Percentiles rank a stretch among this genome's conserved stretches.
Conservation (phyloP, 2,797 vertebrate genomes). For the Setipinna tenuifilis region DNA sequence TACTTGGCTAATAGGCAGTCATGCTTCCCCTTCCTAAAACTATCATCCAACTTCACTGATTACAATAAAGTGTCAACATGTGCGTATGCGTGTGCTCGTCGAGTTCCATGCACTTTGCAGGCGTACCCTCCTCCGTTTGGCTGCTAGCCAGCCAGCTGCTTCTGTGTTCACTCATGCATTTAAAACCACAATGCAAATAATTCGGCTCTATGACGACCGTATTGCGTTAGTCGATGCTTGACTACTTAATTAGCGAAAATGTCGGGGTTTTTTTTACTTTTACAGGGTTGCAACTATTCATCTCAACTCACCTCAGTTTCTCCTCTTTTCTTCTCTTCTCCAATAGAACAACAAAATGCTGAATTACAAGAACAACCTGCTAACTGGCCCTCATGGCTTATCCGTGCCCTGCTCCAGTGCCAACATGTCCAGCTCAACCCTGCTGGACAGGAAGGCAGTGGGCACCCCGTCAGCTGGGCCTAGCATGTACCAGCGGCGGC, state of each 20-base stretch:
- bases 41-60: background rate
- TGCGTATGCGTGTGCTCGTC: slow-evolving; percentile 59
- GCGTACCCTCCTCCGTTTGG: slow-evolving; percentile 71
- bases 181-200: slow-evolving; percentile 34
- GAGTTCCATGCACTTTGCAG: slow-evolving; percentile 67
- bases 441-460: slow-evolving; percentile 99
- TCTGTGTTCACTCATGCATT: slow-evolving; percentile 67
- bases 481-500: slow-evolving; percentile 86
- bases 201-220: background rate
- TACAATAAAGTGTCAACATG: background rate
- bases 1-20: background rate
- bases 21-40: background rate
- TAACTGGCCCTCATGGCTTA: slow-evolving; percentile 77
- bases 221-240: background rate
- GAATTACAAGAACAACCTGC: slow-evolving; percentile 84
- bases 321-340: slow-evolving; percentile 62
- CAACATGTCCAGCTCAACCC: slow-evolving; percentile 80
- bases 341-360: slow-evolving; percentile 90
- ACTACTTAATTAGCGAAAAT: background rate
- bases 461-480: slow-evolving; percentile 85
- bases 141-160: slow-evolving; percentile 74
- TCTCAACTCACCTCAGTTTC: slow-evolving; percentile 3
- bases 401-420: slow-evolving; percentile 77
- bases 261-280: background rate
- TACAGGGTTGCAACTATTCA: background rate